These are phyloP conservation scores for Hucho hucho DNA, from an alignment of 2,113 vertebrate species.

Conservation along the genomic window DNA sequence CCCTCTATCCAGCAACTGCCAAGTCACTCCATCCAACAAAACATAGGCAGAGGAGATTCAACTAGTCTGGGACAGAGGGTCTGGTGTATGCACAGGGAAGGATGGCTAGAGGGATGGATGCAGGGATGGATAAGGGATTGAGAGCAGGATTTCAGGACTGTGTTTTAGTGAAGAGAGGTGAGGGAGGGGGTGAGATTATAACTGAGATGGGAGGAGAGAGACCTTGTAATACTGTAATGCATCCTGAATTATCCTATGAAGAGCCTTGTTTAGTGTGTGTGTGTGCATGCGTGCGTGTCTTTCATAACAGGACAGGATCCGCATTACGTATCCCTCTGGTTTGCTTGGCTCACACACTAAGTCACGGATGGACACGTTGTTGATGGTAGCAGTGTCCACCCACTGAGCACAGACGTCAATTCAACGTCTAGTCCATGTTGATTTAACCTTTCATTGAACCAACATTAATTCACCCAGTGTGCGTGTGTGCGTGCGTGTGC, in stretches of 20 bases:
- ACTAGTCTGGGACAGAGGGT: conserved; percentile 51
- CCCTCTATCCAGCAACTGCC: conserved; percentile 4
- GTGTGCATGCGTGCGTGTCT: neutral
- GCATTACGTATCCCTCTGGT: too few relatives aligned
- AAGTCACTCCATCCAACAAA: neutral
- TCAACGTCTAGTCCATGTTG: too few relatives aligned
- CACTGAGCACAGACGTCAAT: too few relatives aligned
- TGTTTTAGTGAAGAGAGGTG: neutral
- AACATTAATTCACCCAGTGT: too few relatives aligned
- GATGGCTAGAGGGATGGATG: neutral
- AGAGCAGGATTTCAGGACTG: conserved; percentile 31
- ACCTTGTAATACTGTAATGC: conserved; percentile 15
- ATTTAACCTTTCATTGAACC: too few relatives aligned
- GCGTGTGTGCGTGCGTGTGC: too few relatives aligned
- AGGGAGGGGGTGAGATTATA: neutral
- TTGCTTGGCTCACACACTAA: too few relatives aligned
- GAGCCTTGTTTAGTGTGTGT: neutral
- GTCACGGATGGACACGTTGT: too few relatives aligned
- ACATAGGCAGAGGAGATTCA: conserved; percentile 38
- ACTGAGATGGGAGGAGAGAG: conserved; percentile 21
- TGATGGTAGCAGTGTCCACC: too few relatives aligned
- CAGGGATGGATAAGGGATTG: conserved; percentile 23
- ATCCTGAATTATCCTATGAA: neutral
- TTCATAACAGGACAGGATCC: too few relatives aligned
- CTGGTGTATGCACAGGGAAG: neutral